Evolutionary conservation across 2,113 vertebrate species (phyloP), one percentile per base, ranked within the genome.

Genomic region (Scomber japonicus): DNA sequence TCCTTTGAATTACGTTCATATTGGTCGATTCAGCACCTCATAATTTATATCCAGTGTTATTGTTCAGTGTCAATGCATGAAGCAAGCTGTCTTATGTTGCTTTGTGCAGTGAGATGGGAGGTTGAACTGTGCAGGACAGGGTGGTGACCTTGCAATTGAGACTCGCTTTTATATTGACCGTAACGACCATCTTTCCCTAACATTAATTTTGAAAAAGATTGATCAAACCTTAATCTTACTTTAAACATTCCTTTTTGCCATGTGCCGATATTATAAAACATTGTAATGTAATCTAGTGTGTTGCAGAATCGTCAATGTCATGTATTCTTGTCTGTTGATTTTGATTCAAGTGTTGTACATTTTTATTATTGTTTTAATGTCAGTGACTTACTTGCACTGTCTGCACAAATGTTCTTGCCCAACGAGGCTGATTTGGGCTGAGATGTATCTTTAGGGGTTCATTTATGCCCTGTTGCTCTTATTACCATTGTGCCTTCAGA

Each of bases 381-480:
- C 54, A 45, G 44, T 16, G 19, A 31, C 17, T 51, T 24, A 48
- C 48, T 53, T 27, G 16, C 24, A 27, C 24, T 27, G 24, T 2
- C 44, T n/a, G 27, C 14, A 31, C n/a, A 35, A 59, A 31, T 53
- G n/a, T 44, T 57, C 11, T 62, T 49, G 24, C 9, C n/a, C 54
- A 19, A 60, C 55, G 59, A 24, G 72, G 8, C n/a, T 40, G 63
- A 68, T 68, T 65, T n/a, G 11, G 17, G 24, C 40, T 72, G 64
- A 55, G 19, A 21, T 74, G 27, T 54, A 15, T 71, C 68, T 57
- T n/a, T 13, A 10, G 55, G 44, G 51, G 19, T 53, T 54, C 24
- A 53, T 62, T 70, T 65, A 12, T 76, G 45, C 61, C 71, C 48
- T 63, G 75, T 75, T 54, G 86, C 75, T 24, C 48, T 67, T 74